These are phyloP conservation scores for Clavelina lepadiformis DNA, from an alignment of 23 tunicate genomes.

Conservation along the genomic window DNA sequence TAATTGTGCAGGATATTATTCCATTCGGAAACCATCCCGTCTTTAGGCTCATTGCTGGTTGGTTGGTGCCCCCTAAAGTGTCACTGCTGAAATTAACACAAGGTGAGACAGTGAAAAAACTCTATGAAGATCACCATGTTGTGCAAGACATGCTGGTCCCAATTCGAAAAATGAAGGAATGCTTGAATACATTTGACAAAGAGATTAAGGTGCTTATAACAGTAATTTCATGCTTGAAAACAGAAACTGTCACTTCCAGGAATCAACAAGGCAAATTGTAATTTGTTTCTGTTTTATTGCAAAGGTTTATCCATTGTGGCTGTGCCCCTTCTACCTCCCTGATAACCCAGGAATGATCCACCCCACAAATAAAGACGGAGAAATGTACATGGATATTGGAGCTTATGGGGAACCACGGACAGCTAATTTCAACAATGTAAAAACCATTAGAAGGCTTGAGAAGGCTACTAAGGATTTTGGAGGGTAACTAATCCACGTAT, in stretches of 20 bases:
- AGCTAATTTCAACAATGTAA: constrained; percentile 43
- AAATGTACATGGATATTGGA: constrained; percentile 90
- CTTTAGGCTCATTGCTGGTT: constrained; percentile 67
- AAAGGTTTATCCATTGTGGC: constrained; percentile 82
- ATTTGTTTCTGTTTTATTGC: neutral
- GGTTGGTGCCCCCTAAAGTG: constrained; percentile 90
- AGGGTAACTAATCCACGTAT: constrained; percentile 24
- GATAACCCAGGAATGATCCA: constrained; percentile 79
- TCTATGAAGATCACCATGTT: constrained; percentile 87
- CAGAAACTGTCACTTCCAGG: too few species aligned
- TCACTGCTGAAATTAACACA: constrained; percentile 78
- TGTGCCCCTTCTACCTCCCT: constrained; percentile 72
- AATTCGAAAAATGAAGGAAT: constrained; percentile 33
- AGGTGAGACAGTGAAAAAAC: constrained; percentile 71
- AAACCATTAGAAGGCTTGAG: constrained; percentile 68
- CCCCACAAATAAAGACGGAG: constrained; percentile 43
- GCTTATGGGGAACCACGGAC: constrained; percentile 86
- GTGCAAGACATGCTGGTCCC: constrained; percentile 83
- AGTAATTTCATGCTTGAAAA: neutral
- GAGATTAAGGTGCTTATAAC: constrained; percentile 44
- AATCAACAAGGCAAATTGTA: neutral
- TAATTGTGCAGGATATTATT: constrained; percentile 54
- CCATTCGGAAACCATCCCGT: constrained; percentile 83
- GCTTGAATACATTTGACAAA: constrained; percentile 59
- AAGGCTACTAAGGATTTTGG: constrained; percentile 71